Conservation (phyloP, 2,888 invertebrate species). For the Cepaea hortensis region DNA sequence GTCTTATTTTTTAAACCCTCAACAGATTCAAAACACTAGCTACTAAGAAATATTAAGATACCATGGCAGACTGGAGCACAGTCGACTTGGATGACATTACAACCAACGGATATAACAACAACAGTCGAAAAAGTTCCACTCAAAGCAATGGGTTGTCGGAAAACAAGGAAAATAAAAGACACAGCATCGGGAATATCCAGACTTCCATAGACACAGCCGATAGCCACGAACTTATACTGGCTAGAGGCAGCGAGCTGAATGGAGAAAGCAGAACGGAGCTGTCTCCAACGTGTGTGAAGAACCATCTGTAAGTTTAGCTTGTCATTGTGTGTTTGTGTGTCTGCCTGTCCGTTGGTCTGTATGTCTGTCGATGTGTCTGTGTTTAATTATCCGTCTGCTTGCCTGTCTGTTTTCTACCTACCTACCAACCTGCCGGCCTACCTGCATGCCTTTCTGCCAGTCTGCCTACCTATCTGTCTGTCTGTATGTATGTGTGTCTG, state of each 20-base stretch:
- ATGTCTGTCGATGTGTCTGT: not conserved
- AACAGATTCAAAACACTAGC: too few relatives aligned
- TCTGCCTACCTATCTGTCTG: too few relatives aligned
- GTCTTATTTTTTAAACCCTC: too few relatives aligned
- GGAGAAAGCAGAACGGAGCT: not conserved
- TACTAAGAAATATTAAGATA: not conserved
- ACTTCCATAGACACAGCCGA: not conserved
- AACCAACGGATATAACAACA: not conserved
- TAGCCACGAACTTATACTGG: not conserved
- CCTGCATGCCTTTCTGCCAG: too few relatives aligned
- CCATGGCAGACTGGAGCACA: conserved; percentile 3
- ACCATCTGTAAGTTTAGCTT: not conserved
- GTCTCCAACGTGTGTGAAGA: not conserved
- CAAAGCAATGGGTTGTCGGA: not conserved
- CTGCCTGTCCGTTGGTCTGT: not conserved
- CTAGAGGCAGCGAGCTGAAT: not conserved
- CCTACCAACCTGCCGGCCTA: too few relatives aligned
- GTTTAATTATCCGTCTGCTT: too few relatives aligned
- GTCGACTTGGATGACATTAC: not conserved
- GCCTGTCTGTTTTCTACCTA: too few relatives aligned
- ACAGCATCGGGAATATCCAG: not conserved
- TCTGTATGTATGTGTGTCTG: too few relatives aligned
- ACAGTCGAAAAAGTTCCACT: not conserved
- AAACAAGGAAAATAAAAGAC: not conserved
- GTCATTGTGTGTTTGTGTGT: not conserved